phyloP scores from a whole-genome alignment of 1,140 invertebrate species.

The Radopholus similis region DNA sequence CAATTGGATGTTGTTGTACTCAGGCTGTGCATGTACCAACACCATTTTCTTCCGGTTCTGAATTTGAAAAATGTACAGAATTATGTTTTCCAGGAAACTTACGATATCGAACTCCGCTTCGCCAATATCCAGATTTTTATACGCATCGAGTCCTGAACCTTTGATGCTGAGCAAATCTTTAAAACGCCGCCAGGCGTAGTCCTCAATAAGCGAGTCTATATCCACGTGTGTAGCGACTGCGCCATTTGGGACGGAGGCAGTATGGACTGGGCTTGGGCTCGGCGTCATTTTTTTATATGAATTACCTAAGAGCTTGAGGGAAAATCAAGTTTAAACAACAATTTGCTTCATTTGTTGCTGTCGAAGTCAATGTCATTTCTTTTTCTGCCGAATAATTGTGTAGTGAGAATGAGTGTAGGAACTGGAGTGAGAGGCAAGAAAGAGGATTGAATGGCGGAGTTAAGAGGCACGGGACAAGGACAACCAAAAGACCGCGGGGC shows the following conservation, averaged over 20 bases:
- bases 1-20: conserved; percentile 55
- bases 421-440: too few species aligned
- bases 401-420: too few species aligned
- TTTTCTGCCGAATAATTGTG: too few species aligned
- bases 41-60: conserved; percentile 62
- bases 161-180: conserved; percentile 58
- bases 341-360: too few species aligned
- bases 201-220: conserved; percentile 61
- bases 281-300: too few species aligned
- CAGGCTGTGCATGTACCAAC: conserved; percentile 59
- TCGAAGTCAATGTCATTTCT: too few species aligned
- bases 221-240: conserved; percentile 57
- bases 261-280: too few species aligned
- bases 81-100: conserved; percentile 30
- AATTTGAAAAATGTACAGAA: background rate
- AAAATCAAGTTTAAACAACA: too few species aligned
- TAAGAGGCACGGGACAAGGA: too few species aligned
- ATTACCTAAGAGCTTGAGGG: too few species aligned
- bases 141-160: conserved; percentile 58
- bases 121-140: conserved; percentile 50
- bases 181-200: conserved; percentile 62
- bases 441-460: too few species aligned
- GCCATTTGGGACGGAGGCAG: conserved; percentile 6
- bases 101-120: conserved; percentile 57
- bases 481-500: too few species aligned